A percentile compares a stretch with the other conserved stretches of the same genome.
phyloP scores from a whole-genome alignment of 2,888 invertebrate species.

The Torymus auratus region DNA sequence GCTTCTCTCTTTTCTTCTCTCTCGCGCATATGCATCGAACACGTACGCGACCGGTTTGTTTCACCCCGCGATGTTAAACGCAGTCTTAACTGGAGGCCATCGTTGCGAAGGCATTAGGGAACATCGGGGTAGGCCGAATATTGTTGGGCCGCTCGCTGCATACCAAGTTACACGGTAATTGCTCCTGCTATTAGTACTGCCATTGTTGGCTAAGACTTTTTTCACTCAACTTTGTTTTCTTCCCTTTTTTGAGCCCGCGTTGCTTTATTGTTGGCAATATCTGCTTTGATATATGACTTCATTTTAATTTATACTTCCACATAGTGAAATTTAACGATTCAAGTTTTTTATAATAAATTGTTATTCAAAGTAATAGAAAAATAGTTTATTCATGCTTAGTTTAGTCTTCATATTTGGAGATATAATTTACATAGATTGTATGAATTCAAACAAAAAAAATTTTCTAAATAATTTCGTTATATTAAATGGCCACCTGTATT shows the following conservation, averaged over 20 bases:
- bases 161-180: constrained; percentile 54
- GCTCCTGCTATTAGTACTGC: constrained; percentile 38
- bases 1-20: constrained; percentile 14
- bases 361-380: too few species aligned
- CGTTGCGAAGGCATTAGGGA: constrained; percentile 33
- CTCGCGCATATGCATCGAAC: constrained; percentile 65
- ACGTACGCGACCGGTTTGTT: constrained; percentile 74
- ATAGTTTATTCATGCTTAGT: too few species aligned
- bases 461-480: too few species aligned
- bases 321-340: too few species aligned
- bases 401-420: too few species aligned
- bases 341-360: too few species aligned
- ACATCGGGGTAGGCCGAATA: constrained; percentile 44
- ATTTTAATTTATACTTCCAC: too few species aligned
- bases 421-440: too few species aligned
- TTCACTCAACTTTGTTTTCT: neutral
- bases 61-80: constrained; percentile 73
- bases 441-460: too few species aligned
- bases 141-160: constrained; percentile 17
- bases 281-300: too few species aligned
- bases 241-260: neutral
- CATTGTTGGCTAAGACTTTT: constrained; percentile 30
- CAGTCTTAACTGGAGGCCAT: constrained; percentile 69
- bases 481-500: too few species aligned
- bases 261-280: neutral